A percentile compares a stretch with the other conserved stretches of the same genome.
Evolutionary conservation across 2,797 vertebrate genomes (phyloP).

Genomic region (Eurystomus glaucurus): DNA sequence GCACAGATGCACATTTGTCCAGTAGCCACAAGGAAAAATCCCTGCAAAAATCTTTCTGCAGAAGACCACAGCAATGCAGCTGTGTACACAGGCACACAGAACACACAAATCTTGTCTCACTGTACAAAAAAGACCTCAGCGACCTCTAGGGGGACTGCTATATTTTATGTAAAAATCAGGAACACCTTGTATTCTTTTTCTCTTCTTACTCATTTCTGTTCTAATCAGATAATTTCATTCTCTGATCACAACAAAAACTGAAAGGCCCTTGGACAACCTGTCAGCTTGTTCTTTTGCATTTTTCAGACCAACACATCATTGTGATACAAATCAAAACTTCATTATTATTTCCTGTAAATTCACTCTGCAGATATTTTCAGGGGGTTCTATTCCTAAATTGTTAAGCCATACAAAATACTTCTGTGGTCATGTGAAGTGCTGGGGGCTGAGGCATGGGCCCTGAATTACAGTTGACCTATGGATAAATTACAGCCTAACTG

Average conservation of each 20-base stretch:
- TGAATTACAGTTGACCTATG: no score
- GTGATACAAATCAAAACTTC: neutral
- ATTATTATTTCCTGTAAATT: constrained; percentile 9
- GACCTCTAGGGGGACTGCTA: neutral
- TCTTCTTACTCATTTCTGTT: neutral
- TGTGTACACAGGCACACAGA: neutral
- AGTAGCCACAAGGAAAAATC: neutral
- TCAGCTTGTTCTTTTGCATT: neutral
- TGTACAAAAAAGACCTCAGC: neutral
- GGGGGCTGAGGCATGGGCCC: no score
- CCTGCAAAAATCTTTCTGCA: neutral
- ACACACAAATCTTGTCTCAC: neutral
- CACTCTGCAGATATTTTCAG: neutral
- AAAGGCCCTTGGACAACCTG: neutral
- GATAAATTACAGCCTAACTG: no score
- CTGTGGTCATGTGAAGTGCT: neutral
- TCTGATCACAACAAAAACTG: neutral
- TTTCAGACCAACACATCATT: neutral
- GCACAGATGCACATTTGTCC: neutral
- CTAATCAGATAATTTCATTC: neutral
- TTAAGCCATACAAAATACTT: neutral
- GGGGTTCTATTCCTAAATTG: constrained; percentile 1
- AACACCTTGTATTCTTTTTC: neutral
- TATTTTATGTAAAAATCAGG: neutral
- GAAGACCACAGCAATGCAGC: neutral